Evolutionary conservation across 2,113 vertebrate species (phyloP), one percentile per base, ranked within the genome.

Genomic region (Castor canadensis): DNA sequence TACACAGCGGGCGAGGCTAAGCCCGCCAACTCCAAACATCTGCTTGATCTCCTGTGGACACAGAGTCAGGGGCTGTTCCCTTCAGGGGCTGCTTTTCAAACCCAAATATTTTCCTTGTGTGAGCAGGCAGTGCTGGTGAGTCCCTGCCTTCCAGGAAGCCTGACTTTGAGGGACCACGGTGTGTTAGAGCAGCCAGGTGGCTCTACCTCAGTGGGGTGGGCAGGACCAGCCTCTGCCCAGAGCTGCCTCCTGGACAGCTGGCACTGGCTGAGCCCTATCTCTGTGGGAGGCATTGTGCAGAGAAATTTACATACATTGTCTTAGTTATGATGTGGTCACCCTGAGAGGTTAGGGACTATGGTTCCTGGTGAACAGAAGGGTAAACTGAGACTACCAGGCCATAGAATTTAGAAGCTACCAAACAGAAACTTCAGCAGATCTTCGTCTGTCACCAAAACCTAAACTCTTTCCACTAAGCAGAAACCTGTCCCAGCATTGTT

Each of bases 31-130:
- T n/a, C 56, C 12, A 26, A 73, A 86, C 92, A 76, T 72, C 93
- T 89, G 84, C 20, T n/a, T 17, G 0, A 69, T 67, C 72, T 87
- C 92, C 93, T 9, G 62, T 83, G 0, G 73, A 45, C 30, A 1
- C 54, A 6, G n/a, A 82, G 92, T 28, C 93, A 90, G 66, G 86
- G 89, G 45, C 89, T 66, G 56, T 13, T 79, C 64, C 82, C 84
- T 52, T 24, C 6, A 11, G 4, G 38, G 35, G 72, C 83, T n/a
- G 5, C 43, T 89, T 82, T 56, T 38, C 93, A 94, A n/a, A 81
- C 28, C 49, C 66, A 95, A 97, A 93, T 95, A 95, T 96, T 97
- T 96, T 79, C 54, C 93, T 86, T 87, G 83, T 72, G 47, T 38
- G 69, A 79, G 79, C 35, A 12, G 35, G 56, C 9, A 0, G 91